These are phyloP conservation scores for Eleutherodactylus coqui DNA, from an alignment of 2,797 vertebrate species.

Conservation along the genomic window DNA sequence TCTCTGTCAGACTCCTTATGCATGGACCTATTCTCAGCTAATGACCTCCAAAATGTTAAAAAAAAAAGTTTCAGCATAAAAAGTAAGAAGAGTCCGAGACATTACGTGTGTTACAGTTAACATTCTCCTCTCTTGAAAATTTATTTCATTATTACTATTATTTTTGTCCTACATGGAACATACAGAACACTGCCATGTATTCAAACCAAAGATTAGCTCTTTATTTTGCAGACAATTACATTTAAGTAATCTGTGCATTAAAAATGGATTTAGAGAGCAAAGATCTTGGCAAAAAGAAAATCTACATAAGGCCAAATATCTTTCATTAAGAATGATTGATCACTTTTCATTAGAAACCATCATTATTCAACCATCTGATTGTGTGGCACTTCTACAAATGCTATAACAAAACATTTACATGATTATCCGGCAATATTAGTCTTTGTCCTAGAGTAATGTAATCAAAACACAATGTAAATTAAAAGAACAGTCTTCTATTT, in stretches of 20 bases:
- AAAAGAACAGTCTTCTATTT: not conserved
- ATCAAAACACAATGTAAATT: constrained; percentile 31
- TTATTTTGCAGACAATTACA: constrained; percentile 14
- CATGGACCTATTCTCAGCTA: not conserved
- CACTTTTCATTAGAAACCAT: constrained; percentile 9
- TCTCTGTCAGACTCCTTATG: too few relatives aligned
- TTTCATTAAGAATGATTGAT: constrained; percentile 22
- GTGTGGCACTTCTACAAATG: not conserved
- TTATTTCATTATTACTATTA: not conserved
- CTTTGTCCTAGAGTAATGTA: constrained; percentile 37
- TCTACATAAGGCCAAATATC: constrained; percentile 1
- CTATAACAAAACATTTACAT: not conserved
- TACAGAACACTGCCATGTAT: not conserved
- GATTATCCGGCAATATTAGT: constrained; percentile 28
- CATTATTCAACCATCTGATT: constrained; percentile 36
- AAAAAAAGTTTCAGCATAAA: not conserved
- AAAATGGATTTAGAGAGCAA: not conserved
- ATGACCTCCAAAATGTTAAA: not conserved
- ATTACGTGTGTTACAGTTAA: not conserved
- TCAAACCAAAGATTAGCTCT: constrained; percentile 5
- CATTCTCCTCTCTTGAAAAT: not conserved
- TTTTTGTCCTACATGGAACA: not conserved
- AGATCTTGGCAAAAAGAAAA: constrained; percentile 1
- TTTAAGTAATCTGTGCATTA: not conserved
- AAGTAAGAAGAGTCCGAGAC: not conserved